These are phyloP conservation scores for Hydrochoerus hydrochaeris DNA, from an alignment of 2,113 vertebrate genomes.

Conservation along the genomic window DNA sequence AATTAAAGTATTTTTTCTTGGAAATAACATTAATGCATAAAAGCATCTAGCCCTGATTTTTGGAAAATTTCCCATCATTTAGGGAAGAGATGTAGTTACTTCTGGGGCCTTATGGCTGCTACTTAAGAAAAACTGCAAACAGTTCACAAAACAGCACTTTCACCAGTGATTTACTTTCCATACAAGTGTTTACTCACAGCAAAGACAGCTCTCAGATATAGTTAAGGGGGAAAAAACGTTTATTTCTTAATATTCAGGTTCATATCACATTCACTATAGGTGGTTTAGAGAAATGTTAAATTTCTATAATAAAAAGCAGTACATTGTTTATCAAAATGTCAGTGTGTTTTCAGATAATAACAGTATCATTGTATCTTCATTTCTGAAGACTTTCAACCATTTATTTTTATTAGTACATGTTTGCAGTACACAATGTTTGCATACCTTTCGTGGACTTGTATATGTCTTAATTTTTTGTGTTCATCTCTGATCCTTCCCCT, in stretches of 20 bases:
- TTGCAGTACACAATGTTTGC: neutral
- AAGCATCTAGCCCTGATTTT: constrained; percentile 30
- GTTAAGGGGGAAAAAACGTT: neutral
- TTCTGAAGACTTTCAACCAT: neutral
- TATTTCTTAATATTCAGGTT: neutral
- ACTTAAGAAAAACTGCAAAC: constrained; percentile 53
- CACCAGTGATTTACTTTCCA: neutral
- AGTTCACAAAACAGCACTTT: constrained; percentile 44
- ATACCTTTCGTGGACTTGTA: neutral
- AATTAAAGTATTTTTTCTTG: constrained; percentile 57
- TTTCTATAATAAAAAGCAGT: neutral
- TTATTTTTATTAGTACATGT: neutral
- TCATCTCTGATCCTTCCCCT: neutral
- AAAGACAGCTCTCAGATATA: neutral
- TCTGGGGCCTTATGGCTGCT: neutral
- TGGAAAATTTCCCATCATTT: constrained; percentile 29
- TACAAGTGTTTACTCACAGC: neutral
- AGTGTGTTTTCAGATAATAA: neutral
- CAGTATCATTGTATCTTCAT: neutral
- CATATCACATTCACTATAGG: neutral
- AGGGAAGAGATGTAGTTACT: neutral
- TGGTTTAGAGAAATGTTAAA: neutral
- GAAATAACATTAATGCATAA: constrained; percentile 54
- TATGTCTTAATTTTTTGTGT: neutral
- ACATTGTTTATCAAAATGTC: neutral